Conservation (phyloP, 2,113 vertebrate species). For the Sprattus sprattus region DNA sequence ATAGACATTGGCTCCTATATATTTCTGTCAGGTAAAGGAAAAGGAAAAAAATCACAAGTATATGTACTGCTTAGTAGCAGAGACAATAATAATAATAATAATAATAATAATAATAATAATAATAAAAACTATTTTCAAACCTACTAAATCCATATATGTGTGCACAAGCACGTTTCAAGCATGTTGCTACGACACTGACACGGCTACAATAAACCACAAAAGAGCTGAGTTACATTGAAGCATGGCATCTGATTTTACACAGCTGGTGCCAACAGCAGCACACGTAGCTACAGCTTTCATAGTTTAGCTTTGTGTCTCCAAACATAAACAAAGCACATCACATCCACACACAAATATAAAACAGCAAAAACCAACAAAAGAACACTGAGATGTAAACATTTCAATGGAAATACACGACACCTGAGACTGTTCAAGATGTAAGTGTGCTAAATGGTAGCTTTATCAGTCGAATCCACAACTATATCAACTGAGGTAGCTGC, state of each 20-base stretch:
- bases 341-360: conserved; percentile 10
- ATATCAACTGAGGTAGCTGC: background rate
- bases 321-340: background rate
- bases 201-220: background rate
- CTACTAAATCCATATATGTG: background rate
- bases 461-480: background rate
- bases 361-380: background rate
- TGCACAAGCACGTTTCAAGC: conserved; percentile 60
- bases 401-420: conserved; percentile 39
- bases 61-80: too few species aligned
- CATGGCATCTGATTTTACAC: background rate
- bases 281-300: conserved; percentile 67
- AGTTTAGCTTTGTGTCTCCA: conserved; percentile 56
- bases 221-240: conserved; percentile 19
- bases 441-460: background rate
- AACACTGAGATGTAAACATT: conserved; percentile 61
- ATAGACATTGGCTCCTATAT: too few species aligned
- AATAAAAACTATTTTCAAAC: background rate
- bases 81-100: background rate
- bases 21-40: too few species aligned
- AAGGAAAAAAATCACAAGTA: too few species aligned
- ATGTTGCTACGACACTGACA: conserved; percentile 34
- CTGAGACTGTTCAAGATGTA: conserved; percentile 50
- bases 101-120: background rate
- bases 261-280: background rate